Percentiles rank a stretch among this genome's conserved stretches.
phyloP scores from a whole-genome alignment of 2,888 invertebrate species.

The Nasonia oneida region DNA sequence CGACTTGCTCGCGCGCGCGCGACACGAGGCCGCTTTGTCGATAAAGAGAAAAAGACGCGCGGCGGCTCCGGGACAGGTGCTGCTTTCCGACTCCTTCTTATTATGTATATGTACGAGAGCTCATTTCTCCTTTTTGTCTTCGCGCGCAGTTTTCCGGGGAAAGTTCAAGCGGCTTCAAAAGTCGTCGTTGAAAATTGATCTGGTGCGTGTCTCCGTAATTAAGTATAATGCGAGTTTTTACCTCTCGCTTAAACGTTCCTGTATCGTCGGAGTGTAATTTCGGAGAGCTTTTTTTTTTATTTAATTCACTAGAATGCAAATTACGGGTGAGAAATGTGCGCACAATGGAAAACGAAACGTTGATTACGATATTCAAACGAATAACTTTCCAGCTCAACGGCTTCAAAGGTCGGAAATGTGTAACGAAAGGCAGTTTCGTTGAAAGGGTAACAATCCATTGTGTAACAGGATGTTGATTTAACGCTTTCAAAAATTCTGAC shows the following conservation, averaged over 20 bases:
- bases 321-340: neutral
- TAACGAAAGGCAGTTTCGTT: neutral
- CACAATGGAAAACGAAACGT: neutral
- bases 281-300: neutral
- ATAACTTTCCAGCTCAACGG: conserved; percentile 4
- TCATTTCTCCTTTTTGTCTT: neutral
- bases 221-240: neutral
- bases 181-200: conserved; percentile 2
- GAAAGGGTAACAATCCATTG: conserved; percentile 26
- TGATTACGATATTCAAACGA: neutral
- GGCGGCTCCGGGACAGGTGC: conserved; percentile 22
- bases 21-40: conserved; percentile 7
- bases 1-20: neutral
- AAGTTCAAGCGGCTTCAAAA: neutral
- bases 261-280: too few relatives aligned
- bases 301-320: neutral
- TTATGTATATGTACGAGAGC: neutral
- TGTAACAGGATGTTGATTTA: conserved; percentile 44
- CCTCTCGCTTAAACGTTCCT: neutral
- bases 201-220: neutral
- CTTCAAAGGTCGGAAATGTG: neutral
- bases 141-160: conserved; percentile 8
- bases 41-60: neutral
- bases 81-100: conserved; percentile 16
- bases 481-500: conserved; percentile 37